A percentile compares a stretch with the other conserved stretches of the same genome.
Conservation (phyloP, 2,113 vertebrate species). For the Neogobius melanostomus region DNA sequence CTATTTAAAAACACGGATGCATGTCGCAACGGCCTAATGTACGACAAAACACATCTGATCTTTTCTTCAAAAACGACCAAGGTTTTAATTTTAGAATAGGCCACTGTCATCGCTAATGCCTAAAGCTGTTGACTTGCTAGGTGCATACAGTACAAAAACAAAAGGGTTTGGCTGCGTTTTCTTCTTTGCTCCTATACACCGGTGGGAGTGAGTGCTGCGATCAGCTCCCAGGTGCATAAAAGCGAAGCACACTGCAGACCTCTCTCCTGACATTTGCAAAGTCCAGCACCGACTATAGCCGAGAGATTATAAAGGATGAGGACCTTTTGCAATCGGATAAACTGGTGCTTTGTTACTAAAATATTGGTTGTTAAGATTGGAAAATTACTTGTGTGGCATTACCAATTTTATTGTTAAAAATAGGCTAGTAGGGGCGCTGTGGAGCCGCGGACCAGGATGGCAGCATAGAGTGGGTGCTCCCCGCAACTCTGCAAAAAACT, state of each 20-base stretch:
- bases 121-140: constrained; percentile 14
- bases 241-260: constrained; percentile 33
- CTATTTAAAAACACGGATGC: constrained; percentile 3
- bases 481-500: too few relatives aligned
- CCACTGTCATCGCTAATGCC: constrained; percentile 15
- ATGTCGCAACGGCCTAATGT: background rate
- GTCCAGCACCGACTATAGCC: constrained; percentile 12
- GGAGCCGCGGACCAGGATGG: too few relatives aligned
- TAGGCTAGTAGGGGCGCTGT: too few relatives aligned
- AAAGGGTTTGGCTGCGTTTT: background rate
- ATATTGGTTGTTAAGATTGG: too few relatives aligned
- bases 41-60: constrained; percentile 9
- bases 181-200: constrained; percentile 32
- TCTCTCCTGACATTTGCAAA: constrained; percentile 42
- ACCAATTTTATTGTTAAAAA: too few relatives aligned
- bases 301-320: too few relatives aligned
- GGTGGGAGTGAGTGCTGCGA: constrained; percentile 52
- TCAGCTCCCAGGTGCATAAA: constrained; percentile 60
- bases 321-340: too few relatives aligned
- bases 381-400: too few relatives aligned
- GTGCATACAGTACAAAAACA: constrained; percentile 6
- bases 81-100: constrained; percentile 38
- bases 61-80: constrained; percentile 18
- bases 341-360: too few relatives aligned
- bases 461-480: too few relatives aligned